Evolutionary conservation across 2,888 invertebrate genomes (phyloP).

Genomic region (Bibio marci): DNA sequence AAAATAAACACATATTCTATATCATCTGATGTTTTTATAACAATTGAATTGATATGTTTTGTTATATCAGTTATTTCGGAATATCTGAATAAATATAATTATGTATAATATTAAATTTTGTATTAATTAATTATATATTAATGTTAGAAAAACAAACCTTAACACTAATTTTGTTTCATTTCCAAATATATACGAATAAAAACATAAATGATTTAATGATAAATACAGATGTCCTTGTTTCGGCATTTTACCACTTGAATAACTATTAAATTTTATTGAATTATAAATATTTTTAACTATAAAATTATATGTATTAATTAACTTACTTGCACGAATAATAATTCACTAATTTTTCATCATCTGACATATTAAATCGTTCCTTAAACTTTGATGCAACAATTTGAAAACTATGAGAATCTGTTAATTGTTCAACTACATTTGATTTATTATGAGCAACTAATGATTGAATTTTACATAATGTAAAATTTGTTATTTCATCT

Average conservation of each 20-base stretch:
- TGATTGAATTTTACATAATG: conserved; percentile 91
- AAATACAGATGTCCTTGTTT: conserved; percentile 95
- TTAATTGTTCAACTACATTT: conserved; percentile 16
- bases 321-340: conserved; percentile 85
- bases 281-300: conserved; percentile 3
- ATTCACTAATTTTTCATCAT: conserved; percentile 90
- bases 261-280: conserved; percentile 59
- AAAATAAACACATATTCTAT: conserved; percentile 77
- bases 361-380: conserved; percentile 75
- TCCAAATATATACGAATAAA: conserved; percentile 88
- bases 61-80: conserved; percentile 59
- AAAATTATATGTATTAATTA: no score
- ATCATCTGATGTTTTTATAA: conserved; percentile 68
- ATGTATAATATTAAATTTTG: no score
- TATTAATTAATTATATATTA: neutral
- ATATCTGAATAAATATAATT: no score
- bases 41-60: conserved; percentile 72
- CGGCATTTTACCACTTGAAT: conserved; percentile 83
- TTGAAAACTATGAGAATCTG: conserved; percentile 31
- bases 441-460: conserved; percentile 55
- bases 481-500: conserved; percentile 89
- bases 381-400: conserved; percentile 82
- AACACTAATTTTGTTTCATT: conserved; percentile 75
- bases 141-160: conserved; percentile 42
- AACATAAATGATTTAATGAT: conserved; percentile 91